These are phyloP conservation scores for Heliangelus exortis DNA, from an alignment of 2,797 vertebrate genomes.

Conservation along the genomic window DNA sequence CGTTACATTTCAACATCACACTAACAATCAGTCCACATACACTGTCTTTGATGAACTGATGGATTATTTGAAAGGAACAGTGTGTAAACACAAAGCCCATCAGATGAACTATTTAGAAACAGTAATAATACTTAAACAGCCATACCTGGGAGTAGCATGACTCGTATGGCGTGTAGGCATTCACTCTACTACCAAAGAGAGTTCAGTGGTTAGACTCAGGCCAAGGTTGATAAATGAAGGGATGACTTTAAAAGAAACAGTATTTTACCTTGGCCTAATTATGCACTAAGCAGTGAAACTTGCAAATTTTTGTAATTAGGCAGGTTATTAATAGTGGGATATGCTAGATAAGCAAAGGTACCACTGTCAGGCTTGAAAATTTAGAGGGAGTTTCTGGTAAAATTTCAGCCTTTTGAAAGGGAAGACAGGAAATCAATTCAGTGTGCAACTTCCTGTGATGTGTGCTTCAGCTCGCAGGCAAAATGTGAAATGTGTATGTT, in stretches of 20 bases:
- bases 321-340: not conserved
- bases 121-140: not conserved
- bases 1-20: not conserved
- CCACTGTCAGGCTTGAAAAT: not conserved
- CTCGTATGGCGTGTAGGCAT: fast-evolving
- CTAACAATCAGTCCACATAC: not conserved
- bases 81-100: not conserved
- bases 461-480: not conserved
- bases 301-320: not conserved
- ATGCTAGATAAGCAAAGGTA: not conserved
- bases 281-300: not conserved
- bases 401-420: not conserved
- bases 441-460: not conserved
- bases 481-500: not conserved
- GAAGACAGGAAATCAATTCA: not conserved
- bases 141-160: fast-evolving
- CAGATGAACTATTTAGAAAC: not conserved
- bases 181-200: not conserved
- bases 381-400: not conserved
- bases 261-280: not conserved
- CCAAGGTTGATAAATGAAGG: not conserved
- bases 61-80: not conserved
- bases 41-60: not conserved
- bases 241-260: not conserved
- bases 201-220: not conserved